These are phyloP conservation scores for Heteronetta atricapilla DNA, from an alignment of 2,113 vertebrate genomes.

Conservation along the genomic window DNA sequence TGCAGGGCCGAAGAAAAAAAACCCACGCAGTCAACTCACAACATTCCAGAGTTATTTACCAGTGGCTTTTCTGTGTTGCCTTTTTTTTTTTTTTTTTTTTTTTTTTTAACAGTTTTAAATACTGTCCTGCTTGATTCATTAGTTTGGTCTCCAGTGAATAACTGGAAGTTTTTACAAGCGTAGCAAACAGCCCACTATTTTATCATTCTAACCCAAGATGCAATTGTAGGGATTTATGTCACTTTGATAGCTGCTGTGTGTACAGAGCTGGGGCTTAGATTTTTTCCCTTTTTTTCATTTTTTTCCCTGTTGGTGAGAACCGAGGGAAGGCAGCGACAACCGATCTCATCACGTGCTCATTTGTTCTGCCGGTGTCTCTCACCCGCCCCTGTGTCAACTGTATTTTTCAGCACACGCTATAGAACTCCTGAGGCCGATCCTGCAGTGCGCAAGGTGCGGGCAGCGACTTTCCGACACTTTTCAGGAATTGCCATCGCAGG, in stretches of 20 bases:
- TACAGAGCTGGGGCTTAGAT: background rate
- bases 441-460: background rate
- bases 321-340: background rate
- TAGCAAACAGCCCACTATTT: background rate
- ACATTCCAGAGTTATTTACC: conserved; percentile 25
- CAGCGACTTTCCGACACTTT: conserved; percentile 9
- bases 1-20: background rate
- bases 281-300: background rate
- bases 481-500: conserved; percentile 37
- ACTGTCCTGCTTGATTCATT: conserved; percentile 2
- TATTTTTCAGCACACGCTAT: background rate
- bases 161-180: conserved; percentile 33
- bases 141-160: background rate
- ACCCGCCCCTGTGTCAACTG: background rate
- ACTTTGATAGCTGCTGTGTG: background rate
- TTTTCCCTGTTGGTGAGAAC: background rate
- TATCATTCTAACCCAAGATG: background rate
- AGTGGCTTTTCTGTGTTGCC: background rate
- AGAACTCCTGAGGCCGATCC: background rate
- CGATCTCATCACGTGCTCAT: background rate
- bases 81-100: background rate
- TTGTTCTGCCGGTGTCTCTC: background rate
- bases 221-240: background rate
- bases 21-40: background rate
- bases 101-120: background rate